Evolutionary conservation across 2,888 invertebrate genomes (phyloP), one percentile per base, ranked within the genome.

Genomic region (Macrophya alboannulata): DNA sequence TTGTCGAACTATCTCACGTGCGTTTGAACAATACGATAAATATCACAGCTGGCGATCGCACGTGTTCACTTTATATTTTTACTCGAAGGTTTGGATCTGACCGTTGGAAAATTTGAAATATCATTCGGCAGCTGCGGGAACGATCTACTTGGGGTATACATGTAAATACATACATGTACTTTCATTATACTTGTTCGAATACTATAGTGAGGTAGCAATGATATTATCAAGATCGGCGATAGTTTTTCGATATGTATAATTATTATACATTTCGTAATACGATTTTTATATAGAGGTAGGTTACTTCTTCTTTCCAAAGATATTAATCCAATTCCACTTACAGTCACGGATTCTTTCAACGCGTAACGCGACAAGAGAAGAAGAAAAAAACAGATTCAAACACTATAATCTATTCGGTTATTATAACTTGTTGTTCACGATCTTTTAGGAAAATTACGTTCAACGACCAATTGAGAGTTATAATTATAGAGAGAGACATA

Each of bases 381-480:
- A 55, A 55, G 17, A n/a, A n/a, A 51, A 55, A 51, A n/a, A 55
- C 17, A n/a, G 55, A 55, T 51, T 17, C 8, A 4, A 55, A n/a
- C 55, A 55, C 55, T n/a, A 5, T n/a, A n/a, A n/a, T 55, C 12
- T n/a, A 55, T 55, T 55, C n/a, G n/a, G 55, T 55, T 55, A 55
- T 55, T 55, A 8, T 55, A 55, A 55, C n/a, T 55, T 55, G 55
- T 55, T 55, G 55, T n/a, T 55, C 55, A n/a, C 25, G 62, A 62
- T 62, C 25, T 25, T 55, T 55, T 55, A 17, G n/a, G 68, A 40
- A 40, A 40, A 71, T 71, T 37, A 31, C 40, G 71, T 17, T 40
- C 71, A 71, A 71, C 17, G 71, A 71, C 31, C 71, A 71, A 71
- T 71, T 40, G 40, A 40, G 71, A 71, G 71, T 71, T 31, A 31